Evolutionary conservation across 2,888 invertebrate species (phyloP).

Genomic region (Tanytarsus gracilentus): DNA sequence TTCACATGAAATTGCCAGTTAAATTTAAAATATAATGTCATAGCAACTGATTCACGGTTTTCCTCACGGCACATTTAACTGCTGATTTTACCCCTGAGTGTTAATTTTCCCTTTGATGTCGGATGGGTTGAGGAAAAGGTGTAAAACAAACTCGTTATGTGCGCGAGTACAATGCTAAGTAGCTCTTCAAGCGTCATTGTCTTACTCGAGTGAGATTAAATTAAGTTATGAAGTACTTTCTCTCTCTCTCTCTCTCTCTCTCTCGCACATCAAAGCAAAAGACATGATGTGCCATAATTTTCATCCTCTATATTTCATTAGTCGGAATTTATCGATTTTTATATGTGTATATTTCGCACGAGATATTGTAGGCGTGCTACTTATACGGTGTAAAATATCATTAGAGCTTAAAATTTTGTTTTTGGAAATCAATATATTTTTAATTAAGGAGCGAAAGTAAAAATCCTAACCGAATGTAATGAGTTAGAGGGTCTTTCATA

Average conservation of each 20-base stretch:
- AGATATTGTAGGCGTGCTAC: conserved; percentile 5
- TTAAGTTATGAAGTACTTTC: conserved; percentile 16
- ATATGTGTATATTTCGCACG: background rate
- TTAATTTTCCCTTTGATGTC: conserved; percentile 11
- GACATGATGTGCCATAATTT: conserved; percentile 16
- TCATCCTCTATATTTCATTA: background rate
- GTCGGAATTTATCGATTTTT: conserved; percentile 3
- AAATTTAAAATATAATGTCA: background rate
- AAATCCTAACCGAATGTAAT: too few species aligned
- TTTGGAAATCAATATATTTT: too few species aligned
- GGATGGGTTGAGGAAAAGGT: background rate
- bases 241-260: too few species aligned
- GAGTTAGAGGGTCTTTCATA: too few species aligned
- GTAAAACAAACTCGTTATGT: background rate
- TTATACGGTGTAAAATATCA: too few species aligned
- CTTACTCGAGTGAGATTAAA: conserved; percentile 17
- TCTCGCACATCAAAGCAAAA: conserved; percentile 16
- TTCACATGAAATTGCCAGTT: background rate
- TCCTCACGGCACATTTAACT: background rate
- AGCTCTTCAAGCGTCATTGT: background rate
- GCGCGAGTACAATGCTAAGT: background rate
- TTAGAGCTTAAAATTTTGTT: too few species aligned
- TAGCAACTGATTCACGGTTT: background rate
- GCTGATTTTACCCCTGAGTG: background rate
- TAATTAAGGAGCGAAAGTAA: too few species aligned